Evolutionary conservation across 2,113 vertebrate species (phyloP), one percentile per base, ranked within the genome.

Genomic region (Caracal caracal): DNA sequence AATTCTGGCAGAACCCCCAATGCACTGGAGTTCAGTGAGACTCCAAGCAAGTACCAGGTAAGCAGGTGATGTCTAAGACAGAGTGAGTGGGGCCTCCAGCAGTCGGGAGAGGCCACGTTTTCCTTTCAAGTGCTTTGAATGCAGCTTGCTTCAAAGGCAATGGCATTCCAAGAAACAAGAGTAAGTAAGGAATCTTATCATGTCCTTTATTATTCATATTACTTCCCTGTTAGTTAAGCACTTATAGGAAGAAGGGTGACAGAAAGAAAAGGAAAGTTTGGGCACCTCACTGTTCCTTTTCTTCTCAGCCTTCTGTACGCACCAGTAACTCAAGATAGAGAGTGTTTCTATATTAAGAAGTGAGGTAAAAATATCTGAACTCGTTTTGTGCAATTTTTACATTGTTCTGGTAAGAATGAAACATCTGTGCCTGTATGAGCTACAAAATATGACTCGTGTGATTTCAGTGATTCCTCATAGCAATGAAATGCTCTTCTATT

Each of bases 401-500:
- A 91, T 6, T 40, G 22, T 51, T 65, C n/a, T 37, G 43, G 15
- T 37, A 66, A 82, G 81, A 66, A 75, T 35, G 4, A 79, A 59
- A 56, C 47, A 3, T 3, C 2, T 11, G n/a, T 2, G 0, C 2
- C 15, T 28, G 6, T 53, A 51, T 24, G 49, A 47, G 2, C 37
- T 68, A 89, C 9, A 43, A 89, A 61, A 43, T 35, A 61, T n/a
- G 26, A 81, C 80, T 68, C 19, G 10, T 28, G 10, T 13, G 10
- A 56, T 79, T 75, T 90, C 28, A 83, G 76, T 40, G 37, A 63
- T 40, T 79, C 37, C 53, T 73, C 20, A 16, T 16, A 40, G 12
- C 61, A 91, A 33, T 24, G 33, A 65, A 87, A 78, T 35, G 20
- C 16, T 40, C 40, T 83, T 30, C 12, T 12, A 59, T 76, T 90